Evolutionary conservation across 2,888 invertebrate genomes (phyloP), one percentile per base, ranked within the genome.

Genomic region (Deilephila elpenor): DNA sequence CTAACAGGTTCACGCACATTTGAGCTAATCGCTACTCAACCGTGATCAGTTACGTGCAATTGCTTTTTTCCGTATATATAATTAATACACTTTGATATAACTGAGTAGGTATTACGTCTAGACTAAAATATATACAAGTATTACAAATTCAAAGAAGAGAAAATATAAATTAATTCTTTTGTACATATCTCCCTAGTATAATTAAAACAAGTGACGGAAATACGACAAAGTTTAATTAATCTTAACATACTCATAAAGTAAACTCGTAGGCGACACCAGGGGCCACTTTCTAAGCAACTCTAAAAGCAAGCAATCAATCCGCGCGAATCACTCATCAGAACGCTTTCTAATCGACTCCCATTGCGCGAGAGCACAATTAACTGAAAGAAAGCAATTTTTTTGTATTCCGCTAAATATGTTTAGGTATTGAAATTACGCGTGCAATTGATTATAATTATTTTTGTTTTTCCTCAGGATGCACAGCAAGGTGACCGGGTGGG

Each of bases 401-500:
- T 77, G 77, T 44, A 62, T 71, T 56, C 25, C 72, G 44, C 44
- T 78, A 74, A 73, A 73, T 78, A 74, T 77, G 74, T 76, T 71
- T 74, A 25, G 11, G 44, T 44, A 11, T 44, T 44, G 44, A 44
- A 44, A 44, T 11, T 11, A 11, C 11, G 11, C 14, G 44, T 44
- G 44, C 11, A 44, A 11, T 44, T 3, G 11, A 11, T 44, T 44
- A 44, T 44, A 44, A 44, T 44, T 44, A 44, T 44, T 44, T 44
- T 79, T 80, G 70, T 74, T 71, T 75, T 59, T 64, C 78, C 59
- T 76, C 91, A 93, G 97, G 96, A 95, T 96, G 91, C 94, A 95
- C 90, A 96, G 96, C 90, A 95, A 96, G 87, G 89, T 96, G 71
- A 88, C 95, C 82, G 96, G 97, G 74, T 96, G 97, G 96, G 95